Evolutionary conservation across 2,797 vertebrate genomes (phyloP).

Genomic region (Protonibea diacanthus): DNA sequence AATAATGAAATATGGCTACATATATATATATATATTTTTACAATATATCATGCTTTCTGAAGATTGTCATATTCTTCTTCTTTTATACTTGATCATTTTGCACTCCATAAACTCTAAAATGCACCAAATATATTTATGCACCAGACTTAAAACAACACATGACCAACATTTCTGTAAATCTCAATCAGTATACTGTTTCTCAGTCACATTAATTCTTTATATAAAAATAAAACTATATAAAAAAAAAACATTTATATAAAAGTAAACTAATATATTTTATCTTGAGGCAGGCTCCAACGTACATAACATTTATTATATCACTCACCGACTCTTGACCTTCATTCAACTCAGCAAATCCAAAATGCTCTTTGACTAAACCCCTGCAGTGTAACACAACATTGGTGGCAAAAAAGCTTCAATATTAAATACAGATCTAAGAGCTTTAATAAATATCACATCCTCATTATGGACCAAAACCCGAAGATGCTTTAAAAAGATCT

Average conservation of each 20-base stretch:
- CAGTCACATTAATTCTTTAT: constrained; percentile 42
- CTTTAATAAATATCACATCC: not conserved
- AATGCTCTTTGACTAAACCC: not conserved
- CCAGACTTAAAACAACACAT: constrained; percentile 39
- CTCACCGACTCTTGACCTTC: constrained; percentile 6
- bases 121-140: constrained; percentile 81
- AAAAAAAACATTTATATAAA: constrained; percentile 54
- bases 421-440: not conserved
- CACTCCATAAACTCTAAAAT: constrained; percentile 75
- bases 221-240: constrained; percentile 31
- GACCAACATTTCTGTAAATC: constrained; percentile 33
- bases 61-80: constrained; percentile 50
- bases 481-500: constrained; percentile 8
- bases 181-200: constrained; percentile 48
- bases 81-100: constrained; percentile 76
- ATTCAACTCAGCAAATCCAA: not conserved
- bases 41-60: constrained; percentile 62
- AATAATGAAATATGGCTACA: constrained; percentile 34
- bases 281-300: constrained; percentile 33
- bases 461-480: constrained; percentile 26
- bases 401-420: not conserved
- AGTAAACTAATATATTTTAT: constrained; percentile 78
- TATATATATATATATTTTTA: constrained; percentile 11
- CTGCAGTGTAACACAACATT: no score
- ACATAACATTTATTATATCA: constrained; percentile 6